Conservation (phyloP, 2,797 vertebrate species). For the Merluccius polli region DNA sequence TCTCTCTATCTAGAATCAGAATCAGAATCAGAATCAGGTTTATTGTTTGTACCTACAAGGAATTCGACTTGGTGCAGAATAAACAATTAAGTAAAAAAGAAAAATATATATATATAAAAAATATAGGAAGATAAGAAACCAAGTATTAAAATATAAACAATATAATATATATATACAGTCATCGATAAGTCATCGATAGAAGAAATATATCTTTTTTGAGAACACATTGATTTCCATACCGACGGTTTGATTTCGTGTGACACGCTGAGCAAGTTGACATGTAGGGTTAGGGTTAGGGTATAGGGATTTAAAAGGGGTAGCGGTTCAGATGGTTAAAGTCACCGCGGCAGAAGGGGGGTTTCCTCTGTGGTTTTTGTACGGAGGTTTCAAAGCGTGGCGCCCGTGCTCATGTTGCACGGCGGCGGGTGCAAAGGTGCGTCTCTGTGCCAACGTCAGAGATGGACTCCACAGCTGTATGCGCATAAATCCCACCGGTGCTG, state of each 20-base stretch:
- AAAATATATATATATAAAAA: too few relatives aligned
- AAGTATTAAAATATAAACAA: too few relatives aligned
- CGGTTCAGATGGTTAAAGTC: neutral
- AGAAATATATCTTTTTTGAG: neutral
- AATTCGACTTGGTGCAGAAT: too few relatives aligned
- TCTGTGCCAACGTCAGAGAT: slow-evolving; percentile 38
- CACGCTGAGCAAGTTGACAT: neutral
- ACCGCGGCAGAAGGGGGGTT: neutral
- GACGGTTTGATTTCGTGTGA: neutral
- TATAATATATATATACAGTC: too few relatives aligned
- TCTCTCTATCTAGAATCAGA: too few relatives aligned
- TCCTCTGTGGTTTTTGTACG: neutral
- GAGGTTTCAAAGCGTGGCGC: slow-evolving; percentile 41
- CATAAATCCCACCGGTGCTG: slow-evolving; percentile 67
- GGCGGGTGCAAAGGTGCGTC: slow-evolving; percentile 34
- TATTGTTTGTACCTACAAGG: too few relatives aligned
- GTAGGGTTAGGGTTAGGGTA: neutral
- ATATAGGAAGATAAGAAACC: too few relatives aligned
- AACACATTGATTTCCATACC: neutral
- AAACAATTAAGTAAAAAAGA: too few relatives aligned
- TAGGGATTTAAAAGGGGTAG: neutral
- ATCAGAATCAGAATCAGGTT: too few relatives aligned
- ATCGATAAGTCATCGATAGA: neutral
- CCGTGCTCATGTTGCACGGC: slow-evolving; percentile 52
- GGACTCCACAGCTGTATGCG: slow-evolving; percentile 55